Evolutionary conservation across 2,113 vertebrate species (phyloP).

Genomic region (Rissa tridactyla): DNA sequence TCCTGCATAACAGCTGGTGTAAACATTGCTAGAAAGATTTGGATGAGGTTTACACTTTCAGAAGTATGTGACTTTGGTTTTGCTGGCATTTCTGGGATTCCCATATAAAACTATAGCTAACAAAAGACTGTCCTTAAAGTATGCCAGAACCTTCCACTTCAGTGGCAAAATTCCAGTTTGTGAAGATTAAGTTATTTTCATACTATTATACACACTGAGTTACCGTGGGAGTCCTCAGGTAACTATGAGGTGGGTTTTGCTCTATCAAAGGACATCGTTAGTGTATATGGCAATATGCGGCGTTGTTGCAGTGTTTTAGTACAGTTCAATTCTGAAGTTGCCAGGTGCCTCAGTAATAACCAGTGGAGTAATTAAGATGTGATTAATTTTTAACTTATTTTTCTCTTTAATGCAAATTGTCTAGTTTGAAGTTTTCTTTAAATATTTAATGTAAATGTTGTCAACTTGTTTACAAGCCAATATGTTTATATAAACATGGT

Average conservation of each 20-base stretch:
- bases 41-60: background rate
- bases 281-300: background rate
- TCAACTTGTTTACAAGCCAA: conserved; percentile 14
- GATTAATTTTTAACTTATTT: conserved; percentile 18
- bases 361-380: background rate
- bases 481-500: conserved; percentile 45
- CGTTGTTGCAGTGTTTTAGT: background rate
- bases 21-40: background rate
- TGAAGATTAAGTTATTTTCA: background rate
- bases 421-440: background rate
- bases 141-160: background rate
- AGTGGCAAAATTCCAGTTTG: background rate
- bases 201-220: background rate
- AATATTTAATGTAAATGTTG: background rate
- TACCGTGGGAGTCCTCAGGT: background rate
- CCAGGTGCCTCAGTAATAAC: background rate
- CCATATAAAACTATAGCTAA: background rate
- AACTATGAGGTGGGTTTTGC: background rate
- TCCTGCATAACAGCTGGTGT: background rate
- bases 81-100: background rate
- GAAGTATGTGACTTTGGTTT: background rate
- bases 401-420: background rate
- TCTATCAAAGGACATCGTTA: background rate
- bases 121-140: background rate
- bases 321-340: background rate